Evolutionary conservation across 1,140 invertebrate species (phyloP).

Genomic region (Drosophila elegans): DNA sequence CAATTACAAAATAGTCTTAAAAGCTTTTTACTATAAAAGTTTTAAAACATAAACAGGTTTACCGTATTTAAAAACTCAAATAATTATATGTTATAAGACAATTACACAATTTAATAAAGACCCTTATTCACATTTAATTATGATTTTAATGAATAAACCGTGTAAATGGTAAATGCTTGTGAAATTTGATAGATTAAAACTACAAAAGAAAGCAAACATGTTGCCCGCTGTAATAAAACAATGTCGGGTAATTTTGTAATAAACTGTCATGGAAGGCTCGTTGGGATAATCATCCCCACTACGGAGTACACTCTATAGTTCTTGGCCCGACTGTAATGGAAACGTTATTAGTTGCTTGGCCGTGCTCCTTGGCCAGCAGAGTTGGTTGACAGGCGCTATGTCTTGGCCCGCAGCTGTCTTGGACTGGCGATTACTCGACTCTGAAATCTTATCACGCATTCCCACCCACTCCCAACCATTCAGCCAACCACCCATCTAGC

Average conservation of each 20-base stretch:
- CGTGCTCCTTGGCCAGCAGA: constrained; percentile 15
- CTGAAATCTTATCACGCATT: constrained; percentile 67
- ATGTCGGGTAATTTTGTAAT: constrained; percentile 1
- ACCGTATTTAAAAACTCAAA: too few species aligned
- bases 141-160: too few species aligned
- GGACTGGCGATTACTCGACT: constrained; percentile 61
- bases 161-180: too few species aligned
- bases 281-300: background rate
- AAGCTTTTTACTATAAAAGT: too few species aligned
- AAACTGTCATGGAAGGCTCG: constrained; percentile 7
- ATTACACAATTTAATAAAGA: too few species aligned
- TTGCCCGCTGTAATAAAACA: background rate
- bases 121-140: too few species aligned
- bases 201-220: background rate
- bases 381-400: constrained; percentile 36
- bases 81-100: too few species aligned
- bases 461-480: background rate
- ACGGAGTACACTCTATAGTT: background rate
- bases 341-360: constrained; percentile 22
- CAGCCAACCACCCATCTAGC: background rate
- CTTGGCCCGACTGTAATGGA: background rate
- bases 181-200: too few species aligned
- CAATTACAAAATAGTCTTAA: too few species aligned
- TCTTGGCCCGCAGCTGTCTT: constrained; percentile 52
- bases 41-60: too few species aligned